Evolutionary conservation across 2,797 vertebrate genomes (phyloP), one percentile per base, ranked within the genome.

Genomic region (Onychomys torridus): DNA sequence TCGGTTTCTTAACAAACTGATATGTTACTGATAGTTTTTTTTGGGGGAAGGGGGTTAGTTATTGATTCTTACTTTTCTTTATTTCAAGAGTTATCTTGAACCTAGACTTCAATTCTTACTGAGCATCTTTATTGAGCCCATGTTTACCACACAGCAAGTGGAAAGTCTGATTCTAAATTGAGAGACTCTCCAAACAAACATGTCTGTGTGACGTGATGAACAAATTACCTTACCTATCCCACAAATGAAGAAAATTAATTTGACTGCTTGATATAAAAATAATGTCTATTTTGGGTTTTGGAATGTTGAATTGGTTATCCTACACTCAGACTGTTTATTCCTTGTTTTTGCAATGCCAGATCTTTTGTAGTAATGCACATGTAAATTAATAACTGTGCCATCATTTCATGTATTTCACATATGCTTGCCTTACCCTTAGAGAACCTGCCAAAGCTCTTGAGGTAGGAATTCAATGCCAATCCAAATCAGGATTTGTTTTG

Each of bases 231-330:
- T 19, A 83, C 13, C 23, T 76, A 55, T 96, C 57, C 17, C 27
- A 61, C 65, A 94, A 96, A 91, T 91, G 65, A 95, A 59, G 85
- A 92, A 77, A 92, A 79, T 55, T 40, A 82, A 93, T 92, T 57
- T 61, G n/a, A 84, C 67, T 57, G 13, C n/a, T 84, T 85, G 10
- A 55, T 87, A 2, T 55, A 73, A 89, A 84, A 83, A 52, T 21
- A 63, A 4, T 37, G 40, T 78, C 61, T 82, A 16, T 27, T 76
- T 52, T 89, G 57, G n/a, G 32, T 29, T 25, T 85, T 93, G 13
- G 23, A 82, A 88, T 89, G 29, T 96, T 92, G 83, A 32, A 52
- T 92, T 73, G 59, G 46, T 69, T 88, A 27, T 73, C n/a, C 76
- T 59, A 6, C n/a, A 93, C 69, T 75, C 37, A 32, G 78, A 89